Evolutionary conservation across 2,888 invertebrate genomes (phyloP).

Genomic region (Helobdella robusta): DNA sequence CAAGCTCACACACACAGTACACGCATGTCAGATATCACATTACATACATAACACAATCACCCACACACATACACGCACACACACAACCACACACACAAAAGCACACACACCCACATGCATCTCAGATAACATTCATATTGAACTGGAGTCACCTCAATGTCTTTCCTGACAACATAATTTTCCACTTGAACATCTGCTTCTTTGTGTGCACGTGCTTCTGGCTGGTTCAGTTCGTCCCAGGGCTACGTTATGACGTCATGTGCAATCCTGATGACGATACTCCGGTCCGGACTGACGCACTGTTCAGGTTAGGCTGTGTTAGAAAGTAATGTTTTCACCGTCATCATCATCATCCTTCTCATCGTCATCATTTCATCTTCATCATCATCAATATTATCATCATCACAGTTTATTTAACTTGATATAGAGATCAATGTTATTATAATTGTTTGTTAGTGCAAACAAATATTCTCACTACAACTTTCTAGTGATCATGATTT

Average conservation of each 20-base stretch:
- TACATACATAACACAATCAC: too few relatives aligned
- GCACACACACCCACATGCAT: too few relatives aligned
- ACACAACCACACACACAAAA: too few relatives aligned
- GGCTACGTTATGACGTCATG: neutral
- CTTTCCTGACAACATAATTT: slow-evolving; percentile 12
- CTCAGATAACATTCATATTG: neutral
- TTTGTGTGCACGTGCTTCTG: neutral
- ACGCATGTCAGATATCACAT: too few relatives aligned
- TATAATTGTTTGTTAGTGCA: neutral
- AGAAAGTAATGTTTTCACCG: too few relatives aligned
- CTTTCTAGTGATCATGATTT: too few relatives aligned
- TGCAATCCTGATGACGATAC: slow-evolving; percentile 9
- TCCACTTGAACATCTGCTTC: slow-evolving; percentile 11
- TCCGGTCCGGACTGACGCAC: neutral
- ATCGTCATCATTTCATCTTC: too few relatives aligned
- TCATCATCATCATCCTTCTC: too few relatives aligned
- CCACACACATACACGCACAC: too few relatives aligned
- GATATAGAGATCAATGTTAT: neutral
- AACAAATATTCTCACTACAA: neutral
- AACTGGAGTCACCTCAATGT: neutral
- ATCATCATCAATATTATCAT: slow-evolving; percentile 12
- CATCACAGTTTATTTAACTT: neutral
- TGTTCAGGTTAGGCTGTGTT: too few relatives aligned
- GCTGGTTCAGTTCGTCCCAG: neutral
- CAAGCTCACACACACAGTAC: too few relatives aligned